Evolutionary conservation across 2,113 vertebrate genomes (phyloP).

Genomic region (Perca schrenkii): DNA sequence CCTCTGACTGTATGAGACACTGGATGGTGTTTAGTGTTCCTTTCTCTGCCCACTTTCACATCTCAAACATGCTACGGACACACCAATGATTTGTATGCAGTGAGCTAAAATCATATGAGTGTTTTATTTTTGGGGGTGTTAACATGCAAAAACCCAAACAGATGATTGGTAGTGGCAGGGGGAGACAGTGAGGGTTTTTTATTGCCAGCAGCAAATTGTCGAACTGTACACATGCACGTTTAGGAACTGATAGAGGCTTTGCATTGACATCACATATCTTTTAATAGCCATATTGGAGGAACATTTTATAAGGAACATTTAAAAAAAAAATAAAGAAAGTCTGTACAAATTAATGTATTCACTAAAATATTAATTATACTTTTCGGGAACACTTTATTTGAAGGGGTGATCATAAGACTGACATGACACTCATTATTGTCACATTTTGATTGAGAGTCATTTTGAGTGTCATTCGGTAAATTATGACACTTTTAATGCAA

Average conservation of each 20-base stretch:
- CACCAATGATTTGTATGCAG: not conserved
- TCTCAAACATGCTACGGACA: not conserved
- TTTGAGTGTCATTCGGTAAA: too few relatives aligned
- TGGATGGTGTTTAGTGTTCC: not conserved
- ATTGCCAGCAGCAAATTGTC: not conserved
- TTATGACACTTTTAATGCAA: too few relatives aligned
- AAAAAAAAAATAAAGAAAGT: too few relatives aligned
- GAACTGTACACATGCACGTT: not conserved
- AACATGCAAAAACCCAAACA: conserved; percentile 46
- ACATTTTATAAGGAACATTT: not conserved
- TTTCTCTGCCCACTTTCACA: not conserved
- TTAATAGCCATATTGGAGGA: conserved; percentile 32
- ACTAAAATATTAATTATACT: too few relatives aligned
- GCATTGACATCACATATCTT: not conserved
- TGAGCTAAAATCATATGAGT: not conserved
- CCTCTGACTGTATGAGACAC: not conserved
- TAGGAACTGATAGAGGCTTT: conserved; percentile 27
- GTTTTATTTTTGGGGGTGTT: not conserved
- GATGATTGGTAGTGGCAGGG: conserved; percentile 17
- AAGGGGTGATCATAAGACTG: too few relatives aligned
- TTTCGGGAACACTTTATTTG: too few relatives aligned
- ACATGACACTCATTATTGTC: too few relatives aligned
- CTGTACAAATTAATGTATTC: too few relatives aligned
- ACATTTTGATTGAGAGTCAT: too few relatives aligned
- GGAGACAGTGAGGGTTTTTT: not conserved